These are phyloP conservation scores for Montipora efflorescens DNA, from an alignment of 64 coral and sea anemone species.

Conservation along the genomic window DNA sequence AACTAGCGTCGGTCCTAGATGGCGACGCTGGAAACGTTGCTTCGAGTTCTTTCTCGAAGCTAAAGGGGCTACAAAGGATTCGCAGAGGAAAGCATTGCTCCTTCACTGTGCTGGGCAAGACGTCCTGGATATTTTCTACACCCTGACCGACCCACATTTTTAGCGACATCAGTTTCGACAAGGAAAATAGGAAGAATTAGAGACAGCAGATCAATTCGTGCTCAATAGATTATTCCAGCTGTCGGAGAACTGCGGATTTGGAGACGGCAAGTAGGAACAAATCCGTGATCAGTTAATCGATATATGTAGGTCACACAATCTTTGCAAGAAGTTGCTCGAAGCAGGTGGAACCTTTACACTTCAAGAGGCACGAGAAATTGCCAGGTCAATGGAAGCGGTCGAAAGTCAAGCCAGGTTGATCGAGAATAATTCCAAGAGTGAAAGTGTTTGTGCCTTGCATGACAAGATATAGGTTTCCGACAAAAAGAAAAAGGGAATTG, in stretches of 20 bases:
- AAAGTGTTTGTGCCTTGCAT: slow-evolving; percentile 7
- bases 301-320: slow-evolving; percentile 33
- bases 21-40: too few species aligned
- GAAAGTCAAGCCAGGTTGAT: neutral
- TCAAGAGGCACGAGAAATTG: neutral
- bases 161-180: slow-evolving; percentile 3
- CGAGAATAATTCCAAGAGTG: slow-evolving; percentile 1
- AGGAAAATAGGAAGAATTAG: neutral
- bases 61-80: neutral
- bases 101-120: too few species aligned
- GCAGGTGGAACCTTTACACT: slow-evolving; percentile 41
- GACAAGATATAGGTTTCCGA: too few species aligned
- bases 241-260: neutral
- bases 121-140: too few species aligned
- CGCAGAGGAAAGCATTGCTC: too few species aligned
- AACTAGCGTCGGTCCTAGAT: too few species aligned
- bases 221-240: neutral
- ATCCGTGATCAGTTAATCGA: slow-evolving; percentile 27
- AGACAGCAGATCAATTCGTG: slow-evolving; percentile 1
- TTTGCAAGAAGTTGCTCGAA: slow-evolving; percentile 50
- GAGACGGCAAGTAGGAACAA: neutral
- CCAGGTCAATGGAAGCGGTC: slow-evolving; percentile 61
- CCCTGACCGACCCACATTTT: neutral
- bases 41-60: neutral
- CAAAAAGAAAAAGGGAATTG: slow-evolving; percentile 18